Evolutionary conservation across 1,140 invertebrate species (phyloP).

Genomic region (Conus betulinus): DNA sequence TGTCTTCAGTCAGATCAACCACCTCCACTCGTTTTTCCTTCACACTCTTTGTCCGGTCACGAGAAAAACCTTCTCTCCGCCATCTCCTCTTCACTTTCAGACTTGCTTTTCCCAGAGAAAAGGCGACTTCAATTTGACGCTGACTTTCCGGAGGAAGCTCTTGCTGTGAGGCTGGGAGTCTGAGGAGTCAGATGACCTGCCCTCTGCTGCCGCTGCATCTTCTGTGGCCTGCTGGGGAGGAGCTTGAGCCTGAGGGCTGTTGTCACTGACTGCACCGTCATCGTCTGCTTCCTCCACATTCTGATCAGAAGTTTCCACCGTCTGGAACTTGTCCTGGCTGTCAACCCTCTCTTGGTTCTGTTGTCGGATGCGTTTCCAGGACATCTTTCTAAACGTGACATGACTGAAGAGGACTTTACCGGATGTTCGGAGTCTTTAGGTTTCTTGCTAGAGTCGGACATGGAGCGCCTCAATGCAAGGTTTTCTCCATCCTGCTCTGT

Average conservation of each 20-base stretch:
- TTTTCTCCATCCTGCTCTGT: not conserved
- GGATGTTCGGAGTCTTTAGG: not conserved
- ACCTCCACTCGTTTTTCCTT: slow-evolving; percentile 53
- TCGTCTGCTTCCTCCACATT: not conserved
- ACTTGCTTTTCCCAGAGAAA: slow-evolving; percentile 28
- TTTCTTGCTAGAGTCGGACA: slow-evolving; percentile 30
- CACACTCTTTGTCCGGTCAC: slow-evolving; percentile 23
- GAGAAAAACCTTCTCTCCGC: slow-evolving; percentile 15
- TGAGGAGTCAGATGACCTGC: not conserved
- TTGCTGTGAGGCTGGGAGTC: slow-evolving; percentile 16
- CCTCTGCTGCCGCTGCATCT: not conserved
- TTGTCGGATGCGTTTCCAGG: not conserved
- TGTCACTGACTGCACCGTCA: not conserved
- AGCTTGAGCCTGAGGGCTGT: not conserved
- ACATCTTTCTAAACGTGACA: not conserved
- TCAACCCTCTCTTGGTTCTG: not conserved
- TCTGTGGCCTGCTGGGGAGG: not conserved
- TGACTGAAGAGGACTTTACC: not conserved
- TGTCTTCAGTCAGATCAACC: slow-evolving; percentile 60
- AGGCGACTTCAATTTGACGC: slow-evolving; percentile 59
- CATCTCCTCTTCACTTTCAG: slow-evolving; percentile 51
- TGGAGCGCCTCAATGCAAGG: not conserved
- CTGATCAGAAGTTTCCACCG: not conserved
- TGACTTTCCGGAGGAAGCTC: slow-evolving; percentile 63
- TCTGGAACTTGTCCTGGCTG: not conserved